Conservation (phyloP, 2,113 vertebrate genomes). For the Oxyruncus cristatus region DNA sequence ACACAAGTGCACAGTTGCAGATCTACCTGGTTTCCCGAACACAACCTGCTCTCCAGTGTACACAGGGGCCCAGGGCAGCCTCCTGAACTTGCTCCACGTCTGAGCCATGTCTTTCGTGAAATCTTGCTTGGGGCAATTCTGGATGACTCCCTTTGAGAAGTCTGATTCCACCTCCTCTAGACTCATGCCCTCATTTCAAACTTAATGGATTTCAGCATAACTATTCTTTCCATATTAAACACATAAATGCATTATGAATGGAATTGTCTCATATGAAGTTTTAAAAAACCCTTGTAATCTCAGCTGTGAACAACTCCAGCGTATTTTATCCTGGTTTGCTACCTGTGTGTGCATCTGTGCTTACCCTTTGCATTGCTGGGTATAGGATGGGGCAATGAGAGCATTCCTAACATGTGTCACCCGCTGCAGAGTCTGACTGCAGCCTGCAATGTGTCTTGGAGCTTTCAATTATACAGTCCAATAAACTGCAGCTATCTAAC, state of each 20-base stretch:
- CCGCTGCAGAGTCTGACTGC: background rate
- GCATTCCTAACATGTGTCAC: fast-evolving
- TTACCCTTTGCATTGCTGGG: background rate
- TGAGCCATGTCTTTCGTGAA: background rate
- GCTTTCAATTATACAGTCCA: conserved; percentile 10
- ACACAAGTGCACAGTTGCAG: background rate
- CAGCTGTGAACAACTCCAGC: background rate
- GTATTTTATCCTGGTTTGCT: background rate
- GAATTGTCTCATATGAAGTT: background rate
- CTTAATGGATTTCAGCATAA: background rate
- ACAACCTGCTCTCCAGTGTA: background rate
- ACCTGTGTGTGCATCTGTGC: background rate
- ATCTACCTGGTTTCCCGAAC: background rate
- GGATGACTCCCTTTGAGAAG: background rate
- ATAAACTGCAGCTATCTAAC: background rate
- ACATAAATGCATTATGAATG: background rate
- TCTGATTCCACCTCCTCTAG: background rate
- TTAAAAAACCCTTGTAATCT: fast-evolving
- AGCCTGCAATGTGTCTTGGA: background rate
- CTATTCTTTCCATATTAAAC: background rate
- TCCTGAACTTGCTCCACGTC: background rate
- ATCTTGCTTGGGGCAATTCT: background rate
- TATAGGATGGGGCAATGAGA: background rate
- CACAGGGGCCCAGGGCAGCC: background rate
- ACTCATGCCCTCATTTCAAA: background rate